Evolutionary conservation across 2,113 vertebrate genomes (phyloP).

Genomic region (Salvelinus sp.): DNA sequence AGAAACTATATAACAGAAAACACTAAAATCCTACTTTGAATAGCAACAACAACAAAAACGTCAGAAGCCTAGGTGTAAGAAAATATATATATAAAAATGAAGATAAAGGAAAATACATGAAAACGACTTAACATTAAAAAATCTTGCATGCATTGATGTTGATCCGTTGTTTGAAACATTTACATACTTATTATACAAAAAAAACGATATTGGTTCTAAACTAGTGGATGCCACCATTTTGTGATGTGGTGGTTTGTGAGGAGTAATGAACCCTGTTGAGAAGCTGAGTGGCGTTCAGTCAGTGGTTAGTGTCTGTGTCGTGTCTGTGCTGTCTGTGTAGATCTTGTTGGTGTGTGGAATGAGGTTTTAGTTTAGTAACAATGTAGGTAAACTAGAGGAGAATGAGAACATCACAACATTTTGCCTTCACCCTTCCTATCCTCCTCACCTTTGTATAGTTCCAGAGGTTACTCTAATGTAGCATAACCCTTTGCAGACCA

Average conservation of each 20-base stretch:
- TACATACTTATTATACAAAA: conserved; percentile 83
- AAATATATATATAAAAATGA: conserved; percentile 14
- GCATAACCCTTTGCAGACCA: conserved; percentile 22
- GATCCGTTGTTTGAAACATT: conserved; percentile 82
- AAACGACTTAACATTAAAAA: conserved; percentile 68
- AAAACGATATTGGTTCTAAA: conserved; percentile 88
- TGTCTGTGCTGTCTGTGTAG: conserved; percentile 89
- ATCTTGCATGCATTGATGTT: conserved; percentile 95
- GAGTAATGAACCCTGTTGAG: conserved; percentile 66
- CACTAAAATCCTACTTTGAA: conserved; percentile 66
- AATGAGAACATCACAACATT: conserved; percentile 30
- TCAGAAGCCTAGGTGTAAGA: conserved; percentile 50
- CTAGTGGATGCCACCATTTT: conserved; percentile 87
- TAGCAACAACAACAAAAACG: conserved; percentile 87
- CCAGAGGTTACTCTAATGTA: conserved; percentile 31
- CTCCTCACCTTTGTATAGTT: conserved; percentile 16
- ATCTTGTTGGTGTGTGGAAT: conserved; percentile 84
- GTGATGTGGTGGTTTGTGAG: conserved; percentile 85
- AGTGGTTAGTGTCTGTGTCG: conserved; percentile 84
- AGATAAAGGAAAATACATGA: conserved; percentile 21
- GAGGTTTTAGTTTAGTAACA: conserved; percentile 81
- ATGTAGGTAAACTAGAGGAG: conserved; percentile 66
- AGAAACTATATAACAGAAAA: conserved; percentile 18
- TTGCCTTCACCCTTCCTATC: conserved; percentile 56
- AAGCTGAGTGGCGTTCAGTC: conserved; percentile 86